These are phyloP conservation scores for Zaprionus vittiger DNA, from an alignment of 1,140 invertebrate genomes.

Conservation along the genomic window DNA sequence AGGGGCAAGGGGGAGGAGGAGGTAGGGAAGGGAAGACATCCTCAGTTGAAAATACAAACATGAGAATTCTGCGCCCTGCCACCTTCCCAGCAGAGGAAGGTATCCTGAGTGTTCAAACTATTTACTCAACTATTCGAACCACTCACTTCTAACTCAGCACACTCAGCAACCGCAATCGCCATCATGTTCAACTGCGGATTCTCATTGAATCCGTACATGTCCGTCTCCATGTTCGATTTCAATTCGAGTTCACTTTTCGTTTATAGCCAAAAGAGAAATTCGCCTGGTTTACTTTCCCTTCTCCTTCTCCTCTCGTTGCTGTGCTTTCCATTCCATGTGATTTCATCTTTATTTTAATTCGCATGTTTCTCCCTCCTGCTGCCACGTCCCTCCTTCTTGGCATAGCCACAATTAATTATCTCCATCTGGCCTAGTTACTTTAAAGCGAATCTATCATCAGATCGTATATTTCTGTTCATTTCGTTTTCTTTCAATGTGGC, in stretches of 20 bases:
- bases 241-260: constrained; percentile 24
- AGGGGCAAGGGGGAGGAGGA: not conserved
- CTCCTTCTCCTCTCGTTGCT: not conserved
- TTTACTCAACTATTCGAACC: constrained; percentile 7
- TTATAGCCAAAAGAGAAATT: constrained; percentile 3
- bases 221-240: constrained; percentile 70
- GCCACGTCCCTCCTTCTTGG: not conserved
- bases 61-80: not conserved
- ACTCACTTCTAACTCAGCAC: not conserved
- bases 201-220: constrained; percentile 34
- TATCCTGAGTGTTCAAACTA: constrained; percentile 11
- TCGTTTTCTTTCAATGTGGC: not conserved
- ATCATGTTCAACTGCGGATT: not conserved
- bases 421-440: constrained; percentile 46
- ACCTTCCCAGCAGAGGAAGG: not conserved
- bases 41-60: constrained; percentile 9
- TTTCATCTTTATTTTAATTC: constrained; percentile 72
- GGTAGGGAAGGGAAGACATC: not conserved
- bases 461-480: not conserved
- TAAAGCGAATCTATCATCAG: constrained; percentile 50
- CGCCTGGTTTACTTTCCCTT: not conserved
- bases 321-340: constrained; percentile 62
- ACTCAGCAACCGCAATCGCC: constrained; percentile 4
- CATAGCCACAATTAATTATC: constrained; percentile 26
- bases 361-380: constrained; percentile 8